Evolutionary conservation across 2,888 invertebrate genomes (phyloP).

Genomic region (Yponomeuta cagnagella): DNA sequence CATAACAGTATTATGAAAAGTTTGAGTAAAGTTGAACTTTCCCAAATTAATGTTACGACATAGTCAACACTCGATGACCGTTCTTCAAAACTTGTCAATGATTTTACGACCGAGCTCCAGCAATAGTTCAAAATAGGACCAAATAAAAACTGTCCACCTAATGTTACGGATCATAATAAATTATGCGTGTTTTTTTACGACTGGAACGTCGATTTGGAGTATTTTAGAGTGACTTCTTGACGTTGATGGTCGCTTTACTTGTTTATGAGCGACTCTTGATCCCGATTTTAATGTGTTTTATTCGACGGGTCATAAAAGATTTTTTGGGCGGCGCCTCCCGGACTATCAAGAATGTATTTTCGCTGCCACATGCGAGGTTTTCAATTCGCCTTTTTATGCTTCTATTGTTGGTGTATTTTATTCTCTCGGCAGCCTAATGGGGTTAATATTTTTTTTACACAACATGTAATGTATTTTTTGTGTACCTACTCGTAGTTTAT

Average conservation of each 20-base stretch:
- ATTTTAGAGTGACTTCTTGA: constrained; percentile 45
- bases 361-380: neutral
- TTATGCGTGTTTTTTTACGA: constrained; percentile 9
- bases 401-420: neutral
- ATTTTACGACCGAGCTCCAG: constrained; percentile 31
- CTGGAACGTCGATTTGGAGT: constrained; percentile 8
- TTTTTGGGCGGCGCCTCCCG: constrained; percentile 33
- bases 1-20: too few species aligned
- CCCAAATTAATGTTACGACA: neutral
- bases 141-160: constrained; percentile 58
- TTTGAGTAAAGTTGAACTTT: too few species aligned
- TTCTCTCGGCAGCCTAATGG: neutral
- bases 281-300: constrained; percentile 56
- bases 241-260: constrained; percentile 48
- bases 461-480: too few species aligned
- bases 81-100: constrained; percentile 26
- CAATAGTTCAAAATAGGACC: constrained; percentile 67
- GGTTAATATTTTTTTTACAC: neutral
- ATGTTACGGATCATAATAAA: constrained; percentile 26
- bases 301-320: constrained; percentile 37
- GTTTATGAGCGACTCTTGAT: constrained; percentile 57
- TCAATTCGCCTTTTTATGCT: neutral
- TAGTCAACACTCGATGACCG: constrained; percentile 36
- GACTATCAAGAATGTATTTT: neutral
- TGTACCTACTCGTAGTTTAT: too few species aligned